phyloP scores from a whole-genome alignment of 2,888 invertebrate genomes.

The Leptopilina myrica region DNA sequence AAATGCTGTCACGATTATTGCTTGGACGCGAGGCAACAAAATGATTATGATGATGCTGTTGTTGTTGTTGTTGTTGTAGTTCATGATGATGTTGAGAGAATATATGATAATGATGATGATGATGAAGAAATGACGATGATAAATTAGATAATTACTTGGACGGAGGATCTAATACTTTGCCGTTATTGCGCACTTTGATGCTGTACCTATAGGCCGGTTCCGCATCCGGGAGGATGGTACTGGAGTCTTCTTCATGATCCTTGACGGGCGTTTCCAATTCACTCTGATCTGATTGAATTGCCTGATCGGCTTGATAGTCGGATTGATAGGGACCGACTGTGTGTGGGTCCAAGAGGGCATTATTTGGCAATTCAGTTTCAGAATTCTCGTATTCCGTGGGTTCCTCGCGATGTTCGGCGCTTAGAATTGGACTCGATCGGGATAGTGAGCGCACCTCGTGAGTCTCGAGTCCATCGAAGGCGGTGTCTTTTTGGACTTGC shows the following conservation, averaged over 20 bases:
- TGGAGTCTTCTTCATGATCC: slow-evolving; percentile 72
- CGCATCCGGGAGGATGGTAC: slow-evolving; percentile 73
- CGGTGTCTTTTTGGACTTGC: slow-evolving; percentile 66
- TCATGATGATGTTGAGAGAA: slow-evolving; percentile 12
- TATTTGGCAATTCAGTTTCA: slow-evolving; percentile 66
- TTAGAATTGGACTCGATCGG: slow-evolving; percentile 59
- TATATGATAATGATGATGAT: not conserved
- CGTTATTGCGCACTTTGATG: slow-evolving; percentile 74
- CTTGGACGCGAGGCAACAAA: slow-evolving; percentile 20
- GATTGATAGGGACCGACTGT: slow-evolving; percentile 82
- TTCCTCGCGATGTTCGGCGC: slow-evolving; percentile 64
- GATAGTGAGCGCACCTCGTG: slow-evolving; percentile 68
- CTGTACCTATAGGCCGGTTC: slow-evolving; percentile 75
- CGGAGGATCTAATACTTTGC: slow-evolving; percentile 76
- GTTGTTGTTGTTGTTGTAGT: slow-evolving; percentile 4
- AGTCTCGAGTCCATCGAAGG: slow-evolving; percentile 71
- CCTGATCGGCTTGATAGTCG: slow-evolving; percentile 75
- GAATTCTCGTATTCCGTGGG: slow-evolving; percentile 57
- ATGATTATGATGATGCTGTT: not conserved
- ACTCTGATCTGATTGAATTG: slow-evolving; percentile 71
- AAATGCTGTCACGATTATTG: not conserved
- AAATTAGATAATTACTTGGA: slow-evolving; percentile 68
- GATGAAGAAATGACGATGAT: slow-evolving; percentile 29
- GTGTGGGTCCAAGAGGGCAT: slow-evolving; percentile 66
- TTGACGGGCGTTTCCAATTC: slow-evolving; percentile 68